These are phyloP conservation scores for Sitodiplosis mosellana DNA, from an alignment of 1,140 invertebrate species.

Conservation along the genomic window DNA sequence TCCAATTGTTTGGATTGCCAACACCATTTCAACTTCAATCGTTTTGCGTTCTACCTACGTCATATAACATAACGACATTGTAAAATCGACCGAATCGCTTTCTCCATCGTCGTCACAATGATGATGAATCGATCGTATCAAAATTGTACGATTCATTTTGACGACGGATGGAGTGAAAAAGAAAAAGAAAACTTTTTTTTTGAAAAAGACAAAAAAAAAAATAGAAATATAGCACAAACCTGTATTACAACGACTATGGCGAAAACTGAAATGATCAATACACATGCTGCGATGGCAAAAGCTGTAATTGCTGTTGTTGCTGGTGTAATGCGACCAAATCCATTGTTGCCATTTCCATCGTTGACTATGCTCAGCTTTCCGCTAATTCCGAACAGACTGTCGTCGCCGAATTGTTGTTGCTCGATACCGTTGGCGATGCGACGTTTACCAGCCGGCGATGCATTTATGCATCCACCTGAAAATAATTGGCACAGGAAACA, in stretches of 20 bases:
- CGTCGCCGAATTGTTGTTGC: slow-evolving; percentile 22
- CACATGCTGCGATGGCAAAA: slow-evolving; percentile 41
- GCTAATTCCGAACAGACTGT: slow-evolving; percentile 9
- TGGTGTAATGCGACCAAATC: slow-evolving; percentile 13
- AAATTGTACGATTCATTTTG: too few species aligned
- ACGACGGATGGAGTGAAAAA: too few species aligned
- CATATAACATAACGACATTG: too few species aligned
- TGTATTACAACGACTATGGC: slow-evolving; percentile 46
- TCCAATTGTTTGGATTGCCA: too few species aligned
- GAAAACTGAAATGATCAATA: slow-evolving; percentile 43
- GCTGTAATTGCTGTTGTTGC: slow-evolving; percentile 38
- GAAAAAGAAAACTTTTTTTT: too few species aligned
- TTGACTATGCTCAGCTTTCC: slow-evolving; percentile 3
- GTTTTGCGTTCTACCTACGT: too few species aligned
- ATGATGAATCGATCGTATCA: too few species aligned
- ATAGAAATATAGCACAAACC: slow-evolving; percentile 27
- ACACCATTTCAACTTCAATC: too few species aligned
- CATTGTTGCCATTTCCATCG: slow-evolving; percentile 12
- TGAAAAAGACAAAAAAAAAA: too few species aligned
- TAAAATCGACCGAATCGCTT: too few species aligned
- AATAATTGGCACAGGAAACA: background rate
- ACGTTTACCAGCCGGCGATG: slow-evolving; percentile 55
- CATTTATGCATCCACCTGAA: slow-evolving; percentile 44
- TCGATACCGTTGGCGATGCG: slow-evolving; percentile 41
- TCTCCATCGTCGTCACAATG: too few species aligned